Conservation (phyloP, 2,797 vertebrate species). For the Enteromius thamalakanensis region DNA sequence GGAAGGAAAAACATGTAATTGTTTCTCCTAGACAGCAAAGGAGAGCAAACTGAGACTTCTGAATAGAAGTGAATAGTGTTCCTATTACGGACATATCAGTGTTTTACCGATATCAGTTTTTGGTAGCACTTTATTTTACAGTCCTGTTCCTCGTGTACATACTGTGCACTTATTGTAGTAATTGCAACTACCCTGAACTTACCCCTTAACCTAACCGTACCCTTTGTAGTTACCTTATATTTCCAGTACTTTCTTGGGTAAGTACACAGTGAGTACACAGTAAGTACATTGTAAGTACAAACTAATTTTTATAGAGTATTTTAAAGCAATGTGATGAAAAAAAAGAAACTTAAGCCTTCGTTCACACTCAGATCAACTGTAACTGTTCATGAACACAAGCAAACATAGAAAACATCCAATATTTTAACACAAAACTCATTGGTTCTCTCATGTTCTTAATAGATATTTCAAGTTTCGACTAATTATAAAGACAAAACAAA, state of each 20-base stretch:
- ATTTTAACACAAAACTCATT: not conserved
- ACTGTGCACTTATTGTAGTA: no score
- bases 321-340: not conserved
- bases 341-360: not conserved
- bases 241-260: no score
- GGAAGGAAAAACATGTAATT: not conserved
- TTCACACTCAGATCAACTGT: not conserved
- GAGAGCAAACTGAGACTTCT: not conserved
- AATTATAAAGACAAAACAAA: not conserved
- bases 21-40: slow-evolving; percentile 2
- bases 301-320: not conserved
- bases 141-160: no score
- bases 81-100: no score
- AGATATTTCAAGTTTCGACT: not conserved
- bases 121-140: no score
- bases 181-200: no score
- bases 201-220: no score
- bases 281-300: no score
- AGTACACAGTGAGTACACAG: no score
- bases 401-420: not conserved
- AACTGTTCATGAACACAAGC: not conserved
- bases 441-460: not conserved
- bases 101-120: no score
- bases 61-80: not conserved
- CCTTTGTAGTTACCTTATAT: no score